These are phyloP conservation scores for Drosophila simulans DNA, from an alignment of 1,140 invertebrate genomes.

Conservation along the genomic window DNA sequence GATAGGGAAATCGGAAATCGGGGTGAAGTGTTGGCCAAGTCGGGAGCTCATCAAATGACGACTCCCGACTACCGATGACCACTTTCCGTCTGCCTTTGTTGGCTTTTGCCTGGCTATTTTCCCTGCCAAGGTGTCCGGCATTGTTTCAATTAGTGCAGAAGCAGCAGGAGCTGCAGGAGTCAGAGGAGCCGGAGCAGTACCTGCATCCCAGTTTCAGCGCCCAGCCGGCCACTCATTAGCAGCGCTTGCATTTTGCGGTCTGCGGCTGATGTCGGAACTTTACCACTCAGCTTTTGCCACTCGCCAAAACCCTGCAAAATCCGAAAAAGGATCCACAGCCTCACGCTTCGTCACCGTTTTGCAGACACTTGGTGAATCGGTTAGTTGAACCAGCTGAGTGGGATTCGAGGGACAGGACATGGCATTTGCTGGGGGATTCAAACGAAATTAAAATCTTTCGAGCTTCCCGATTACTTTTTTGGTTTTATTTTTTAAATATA, in stretches of 20 bases:
- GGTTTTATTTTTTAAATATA: not conserved
- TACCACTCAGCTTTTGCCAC: constrained; percentile 1
- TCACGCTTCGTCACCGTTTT: constrained; percentile 35
- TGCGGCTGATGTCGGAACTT: constrained; percentile 42
- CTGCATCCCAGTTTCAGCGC: constrained; percentile 7
- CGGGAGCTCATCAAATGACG: constrained; percentile 67
- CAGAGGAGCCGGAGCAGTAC: not conserved
- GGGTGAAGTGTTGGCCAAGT: constrained; percentile 9
- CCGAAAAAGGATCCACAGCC: not conserved
- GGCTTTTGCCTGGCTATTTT: constrained; percentile 28
- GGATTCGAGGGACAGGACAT: not conserved
- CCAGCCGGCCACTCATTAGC: constrained; percentile 68
- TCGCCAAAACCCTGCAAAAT: not conserved
- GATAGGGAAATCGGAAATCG: too few species aligned
- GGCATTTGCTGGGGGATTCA: too few species aligned
- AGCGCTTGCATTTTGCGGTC: constrained; percentile 71
- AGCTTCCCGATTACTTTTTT: too few species aligned
- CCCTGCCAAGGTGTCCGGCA: constrained; percentile 59
- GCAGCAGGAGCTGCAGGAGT: too few species aligned
- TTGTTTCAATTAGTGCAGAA: constrained; percentile 71
- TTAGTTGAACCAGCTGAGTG: constrained; percentile 5
- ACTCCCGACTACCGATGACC: constrained; percentile 47
- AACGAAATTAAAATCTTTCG: too few species aligned
- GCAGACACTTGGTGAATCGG: constrained; percentile 7
- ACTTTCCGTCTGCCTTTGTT: constrained; percentile 59